Base-by-base conservation (phyloP, 2,888 invertebrate species). In the Furcula furcula region DNA sequence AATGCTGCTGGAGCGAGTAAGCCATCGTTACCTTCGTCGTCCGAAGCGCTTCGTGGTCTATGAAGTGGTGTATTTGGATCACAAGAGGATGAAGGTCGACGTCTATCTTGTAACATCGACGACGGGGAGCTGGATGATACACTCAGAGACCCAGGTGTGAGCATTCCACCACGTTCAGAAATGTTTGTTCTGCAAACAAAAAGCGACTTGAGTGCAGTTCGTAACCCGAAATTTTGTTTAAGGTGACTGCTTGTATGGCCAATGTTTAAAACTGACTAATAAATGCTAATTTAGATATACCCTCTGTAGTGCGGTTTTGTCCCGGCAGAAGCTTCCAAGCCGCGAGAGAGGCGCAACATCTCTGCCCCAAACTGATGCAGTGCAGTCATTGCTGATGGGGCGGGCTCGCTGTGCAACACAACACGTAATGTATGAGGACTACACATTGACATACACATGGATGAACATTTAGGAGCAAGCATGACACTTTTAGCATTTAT, bases 351-450 rank as follows among this genome's bases (percentile, higher is more conserved):
- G 66, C 94, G 94, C 61, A 96, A 90, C 95, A 95, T 95, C 90
- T 95, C 95, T 20, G 95, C 94, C 34, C 95, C 95, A 74, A 95
- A 95, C 71, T 94, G 94, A 75, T 95, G 95, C 65, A 96, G 89
- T 37, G 96, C 95, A 16, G 95, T 93, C 93, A 95, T 94, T 48
- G 95, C 94, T 56, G 94, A 94, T 15, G 95, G 94, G 42, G 94
- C 93, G 21, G 94, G 94, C 68, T 95, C 94, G 75, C 90, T 82
- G 92, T 91, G 78, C 85, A 85, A 84, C 70, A 85, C 79, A 80
- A 81, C 79, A 80, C 56, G 50, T 44, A 53, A 89, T 67, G 60
- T 61, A 76, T 79, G 61, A 74, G 74, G 65, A 70, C 81, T 75
- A 81, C 79, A 70, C 59, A 67, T 47, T 57, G 48, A 69, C 57